Percentiles rank a stretch among this genome's conserved stretches.
These are phyloP conservation scores for Ormyrus nitidulus DNA, from an alignment of 2,888 invertebrate species.

Conservation along the genomic window DNA sequence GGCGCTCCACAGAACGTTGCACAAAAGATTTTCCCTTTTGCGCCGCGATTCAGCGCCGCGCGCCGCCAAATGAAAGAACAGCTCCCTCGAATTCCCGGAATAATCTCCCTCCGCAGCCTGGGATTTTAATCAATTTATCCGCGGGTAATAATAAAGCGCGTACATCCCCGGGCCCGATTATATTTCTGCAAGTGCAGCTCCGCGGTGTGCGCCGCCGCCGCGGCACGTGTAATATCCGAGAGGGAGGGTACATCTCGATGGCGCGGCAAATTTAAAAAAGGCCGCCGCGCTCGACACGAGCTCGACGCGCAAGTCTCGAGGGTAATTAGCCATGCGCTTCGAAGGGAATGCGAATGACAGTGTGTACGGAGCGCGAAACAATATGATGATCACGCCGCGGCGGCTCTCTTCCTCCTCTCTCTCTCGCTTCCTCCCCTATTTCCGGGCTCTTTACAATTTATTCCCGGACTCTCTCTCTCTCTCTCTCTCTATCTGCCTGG, in stretches of 20 bases:
- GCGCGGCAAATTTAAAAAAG: slow-evolving; percentile 59
- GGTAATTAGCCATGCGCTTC: slow-evolving; percentile 67
- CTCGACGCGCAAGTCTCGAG: slow-evolving; percentile 54
- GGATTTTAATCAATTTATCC: too few relatives aligned
- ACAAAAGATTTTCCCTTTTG: not conserved
- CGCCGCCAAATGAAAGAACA: too few relatives aligned
- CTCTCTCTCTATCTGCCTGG: not conserved
- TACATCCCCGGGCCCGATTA: too few relatives aligned
- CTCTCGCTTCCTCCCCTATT: slow-evolving; percentile 13
- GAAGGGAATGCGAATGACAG: slow-evolving; percentile 49
- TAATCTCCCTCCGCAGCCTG: too few relatives aligned
- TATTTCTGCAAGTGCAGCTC: too few relatives aligned
- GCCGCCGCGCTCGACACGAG: slow-evolving; percentile 11
- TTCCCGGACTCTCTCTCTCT: slow-evolving; percentile 48
- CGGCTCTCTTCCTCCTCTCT: slow-evolving; percentile 56
- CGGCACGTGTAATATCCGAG: too few relatives aligned
- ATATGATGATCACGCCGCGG: slow-evolving; percentile 64
- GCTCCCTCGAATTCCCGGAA: too few relatives aligned
- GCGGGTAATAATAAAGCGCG: too few relatives aligned
- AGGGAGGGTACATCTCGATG: slow-evolving; percentile 1
- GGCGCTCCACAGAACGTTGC: not conserved
- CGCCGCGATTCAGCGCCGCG: not conserved
- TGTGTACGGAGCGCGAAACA: slow-evolving; percentile 60
- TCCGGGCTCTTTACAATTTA: slow-evolving; percentile 57
- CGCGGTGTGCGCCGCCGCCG: too few relatives aligned